Evolutionary conservation across 2,797 vertebrate genomes (phyloP).

Genomic region (Gadopsis marmoratus): DNA sequence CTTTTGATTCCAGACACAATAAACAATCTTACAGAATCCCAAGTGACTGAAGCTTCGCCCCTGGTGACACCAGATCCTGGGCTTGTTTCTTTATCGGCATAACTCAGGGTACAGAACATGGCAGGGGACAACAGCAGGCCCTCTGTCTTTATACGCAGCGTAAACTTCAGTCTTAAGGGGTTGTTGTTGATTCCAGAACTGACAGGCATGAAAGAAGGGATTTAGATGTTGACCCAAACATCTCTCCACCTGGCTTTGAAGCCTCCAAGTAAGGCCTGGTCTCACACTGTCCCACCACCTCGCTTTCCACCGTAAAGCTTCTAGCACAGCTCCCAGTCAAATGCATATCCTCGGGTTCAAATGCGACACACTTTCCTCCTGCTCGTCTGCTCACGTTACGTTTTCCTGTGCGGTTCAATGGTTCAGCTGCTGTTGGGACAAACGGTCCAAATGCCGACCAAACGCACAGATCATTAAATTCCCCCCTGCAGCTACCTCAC

Average conservation of each 20-base stretch:
- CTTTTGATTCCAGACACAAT: slow-evolving; percentile 31
- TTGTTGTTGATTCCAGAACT: slow-evolving; percentile 65
- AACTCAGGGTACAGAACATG: slow-evolving; percentile 56
- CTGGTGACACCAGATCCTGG: slow-evolving; percentile 60
- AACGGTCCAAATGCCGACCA: slow-evolving; percentile 46
- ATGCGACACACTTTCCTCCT: slow-evolving; percentile 60
- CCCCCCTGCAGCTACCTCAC: slow-evolving; percentile 37
- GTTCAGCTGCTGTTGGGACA: slow-evolving; percentile 47
- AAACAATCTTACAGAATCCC: slow-evolving; percentile 33
- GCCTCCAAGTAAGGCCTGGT: slow-evolving; percentile 54
- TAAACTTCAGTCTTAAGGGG: slow-evolving; percentile 58
- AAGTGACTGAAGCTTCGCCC: slow-evolving; percentile 40
- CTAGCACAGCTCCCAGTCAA: slow-evolving; percentile 39
- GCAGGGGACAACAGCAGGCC: slow-evolving; percentile 49
- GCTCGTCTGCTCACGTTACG: slow-evolving; percentile 39
- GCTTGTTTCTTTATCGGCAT: slow-evolving; percentile 62
- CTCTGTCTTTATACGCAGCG: slow-evolving; percentile 47
- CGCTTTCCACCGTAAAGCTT: slow-evolving; percentile 57
- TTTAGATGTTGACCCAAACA: slow-evolving; percentile 76
- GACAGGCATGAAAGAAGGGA: slow-evolving; percentile 74
- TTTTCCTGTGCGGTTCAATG: slow-evolving; percentile 29
- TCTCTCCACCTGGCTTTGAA: slow-evolving; percentile 73
- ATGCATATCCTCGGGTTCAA: slow-evolving; percentile 36
- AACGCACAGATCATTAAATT: slow-evolving; percentile 55
- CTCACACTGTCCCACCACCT: slow-evolving; percentile 59